phyloP scores from a whole-genome alignment of 2,113 vertebrate genomes.

The Dasyprocta punctata region DNA sequence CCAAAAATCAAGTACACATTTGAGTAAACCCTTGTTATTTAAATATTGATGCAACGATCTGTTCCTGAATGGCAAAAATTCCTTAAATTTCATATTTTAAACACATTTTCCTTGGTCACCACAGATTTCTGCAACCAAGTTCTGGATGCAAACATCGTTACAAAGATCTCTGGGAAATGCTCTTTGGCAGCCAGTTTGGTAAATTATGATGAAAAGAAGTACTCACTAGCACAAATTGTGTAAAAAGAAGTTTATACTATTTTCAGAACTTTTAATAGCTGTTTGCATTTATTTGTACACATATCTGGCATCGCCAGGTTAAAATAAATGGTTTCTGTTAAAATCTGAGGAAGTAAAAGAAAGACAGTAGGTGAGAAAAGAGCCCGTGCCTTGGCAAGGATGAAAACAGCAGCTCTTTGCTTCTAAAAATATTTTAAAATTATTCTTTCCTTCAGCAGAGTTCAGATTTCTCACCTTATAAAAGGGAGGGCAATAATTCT shows the following conservation, averaged over 20 bases:
- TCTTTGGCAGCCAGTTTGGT: not conserved
- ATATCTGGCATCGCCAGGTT: slow-evolving; percentile 30
- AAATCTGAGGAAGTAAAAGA: not conserved
- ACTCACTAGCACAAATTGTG: slow-evolving; percentile 55
- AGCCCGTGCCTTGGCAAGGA: not conserved
- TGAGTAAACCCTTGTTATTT: slow-evolving; percentile 65
- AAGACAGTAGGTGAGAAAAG: not conserved
- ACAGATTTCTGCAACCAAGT: not conserved
- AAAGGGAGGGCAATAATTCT: slow-evolving; percentile 18
- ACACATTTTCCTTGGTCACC: accelerated
- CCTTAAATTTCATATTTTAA: slow-evolving; percentile 58
- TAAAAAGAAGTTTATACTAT: slow-evolving; percentile 60
- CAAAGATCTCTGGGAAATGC: slow-evolving; percentile 62
- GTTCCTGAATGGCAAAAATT: not conserved
- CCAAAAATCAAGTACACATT: slow-evolving; percentile 28
- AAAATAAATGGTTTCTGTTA: slow-evolving; percentile 69
- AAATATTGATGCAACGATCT: slow-evolving; percentile 51
- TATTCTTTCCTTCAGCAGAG: slow-evolving; percentile 28
- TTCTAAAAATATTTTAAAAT: not conserved
- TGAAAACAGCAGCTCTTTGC: not conserved
- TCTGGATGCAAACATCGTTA: slow-evolving; percentile 28
- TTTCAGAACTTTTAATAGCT: slow-evolving; percentile 62
- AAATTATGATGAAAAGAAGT: slow-evolving; percentile 51
- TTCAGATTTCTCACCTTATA: slow-evolving; percentile 46
- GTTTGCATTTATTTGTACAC: slow-evolving; percentile 55